These are phyloP conservation scores for Buphagus erythrorhynchus DNA, from an alignment of 2,797 vertebrate genomes.

Conservation along the genomic window DNA sequence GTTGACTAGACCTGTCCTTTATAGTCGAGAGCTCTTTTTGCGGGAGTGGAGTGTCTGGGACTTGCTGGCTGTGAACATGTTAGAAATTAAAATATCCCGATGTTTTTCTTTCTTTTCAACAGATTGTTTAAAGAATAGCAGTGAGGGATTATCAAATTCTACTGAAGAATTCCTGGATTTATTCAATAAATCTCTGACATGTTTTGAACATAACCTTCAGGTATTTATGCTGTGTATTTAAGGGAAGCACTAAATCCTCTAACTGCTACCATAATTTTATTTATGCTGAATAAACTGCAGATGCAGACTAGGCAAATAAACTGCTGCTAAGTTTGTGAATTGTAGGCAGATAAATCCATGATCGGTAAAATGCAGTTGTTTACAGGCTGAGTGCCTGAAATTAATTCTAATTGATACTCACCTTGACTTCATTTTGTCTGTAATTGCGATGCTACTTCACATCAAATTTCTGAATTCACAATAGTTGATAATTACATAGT, in stretches of 20 bases:
- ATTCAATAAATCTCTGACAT: constrained; percentile 86
- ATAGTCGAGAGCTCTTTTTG: not conserved
- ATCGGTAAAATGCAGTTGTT: constrained; percentile 40
- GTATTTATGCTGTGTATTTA: constrained; percentile 76
- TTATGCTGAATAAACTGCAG: not conserved
- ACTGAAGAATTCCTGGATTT: constrained; percentile 82
- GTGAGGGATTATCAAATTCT: constrained; percentile 79
- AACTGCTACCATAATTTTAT: constrained; percentile 6
- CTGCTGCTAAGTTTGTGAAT: not conserved
- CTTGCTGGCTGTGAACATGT: not conserved
- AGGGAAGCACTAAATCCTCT: constrained; percentile 33
- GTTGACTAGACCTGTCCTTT: constrained; percentile 35
- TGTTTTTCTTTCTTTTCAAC: constrained; percentile 55
- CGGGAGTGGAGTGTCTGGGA: not conserved
- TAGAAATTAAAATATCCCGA: constrained; percentile 23
- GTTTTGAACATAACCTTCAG: constrained; percentile 90
- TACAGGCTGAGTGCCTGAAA: constrained; percentile 33
- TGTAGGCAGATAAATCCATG: constrained; percentile 18
- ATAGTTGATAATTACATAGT: constrained; percentile 32
- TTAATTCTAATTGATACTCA: constrained; percentile 57
- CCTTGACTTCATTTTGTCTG: constrained; percentile 59
- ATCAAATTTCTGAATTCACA: constrained; percentile 32
- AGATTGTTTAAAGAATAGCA: constrained; percentile 84
- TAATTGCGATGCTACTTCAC: constrained; percentile 47
- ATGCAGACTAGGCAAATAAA: not conserved